phyloP scores from a whole-genome alignment of 1,140 invertebrate species.

The Pseudachorutes palmiensis region DNA sequence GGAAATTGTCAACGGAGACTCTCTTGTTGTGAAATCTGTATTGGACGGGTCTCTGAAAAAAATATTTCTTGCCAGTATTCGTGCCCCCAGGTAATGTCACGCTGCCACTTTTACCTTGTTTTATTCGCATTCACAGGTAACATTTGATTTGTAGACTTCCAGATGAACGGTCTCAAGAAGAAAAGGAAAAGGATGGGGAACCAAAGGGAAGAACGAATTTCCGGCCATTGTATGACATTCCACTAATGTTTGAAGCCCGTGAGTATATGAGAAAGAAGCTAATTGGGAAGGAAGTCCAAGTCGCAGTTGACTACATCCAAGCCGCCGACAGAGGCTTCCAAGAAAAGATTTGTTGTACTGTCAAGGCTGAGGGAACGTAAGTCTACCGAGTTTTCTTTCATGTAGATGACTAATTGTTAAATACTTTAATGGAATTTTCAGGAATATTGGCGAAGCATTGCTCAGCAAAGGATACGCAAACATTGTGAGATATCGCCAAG shows the following conservation, averaged over 20 bases:
- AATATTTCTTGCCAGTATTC: constrained; percentile 89
- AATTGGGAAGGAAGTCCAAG: constrained; percentile 89
- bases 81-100: constrained; percentile 67
- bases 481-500: constrained; percentile 84
- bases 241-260: constrained; percentile 95
- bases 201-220: constrained; percentile 43
- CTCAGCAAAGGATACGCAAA: constrained; percentile 85
- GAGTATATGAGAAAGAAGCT: constrained; percentile 94
- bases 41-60: constrained; percentile 74
- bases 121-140: background rate
- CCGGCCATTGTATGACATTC: constrained; percentile 90
- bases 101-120: background rate
- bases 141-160: constrained; percentile 19
- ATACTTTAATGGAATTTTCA: constrained; percentile 42
- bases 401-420: constrained; percentile 19
- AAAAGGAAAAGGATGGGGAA: background rate
- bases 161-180: constrained; percentile 17
- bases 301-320: constrained; percentile 92
- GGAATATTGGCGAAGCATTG: constrained; percentile 90
- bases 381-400: constrained; percentile 40
- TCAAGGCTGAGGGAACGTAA: constrained; percentile 71
- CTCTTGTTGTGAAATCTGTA: constrained; percentile 67
- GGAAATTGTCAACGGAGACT: constrained; percentile 91
- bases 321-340: constrained; percentile 78
- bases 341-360: constrained; percentile 91